Conservation (phyloP, 1,140 invertebrate genomes). For the Cyphomyrmex costatus region DNA sequence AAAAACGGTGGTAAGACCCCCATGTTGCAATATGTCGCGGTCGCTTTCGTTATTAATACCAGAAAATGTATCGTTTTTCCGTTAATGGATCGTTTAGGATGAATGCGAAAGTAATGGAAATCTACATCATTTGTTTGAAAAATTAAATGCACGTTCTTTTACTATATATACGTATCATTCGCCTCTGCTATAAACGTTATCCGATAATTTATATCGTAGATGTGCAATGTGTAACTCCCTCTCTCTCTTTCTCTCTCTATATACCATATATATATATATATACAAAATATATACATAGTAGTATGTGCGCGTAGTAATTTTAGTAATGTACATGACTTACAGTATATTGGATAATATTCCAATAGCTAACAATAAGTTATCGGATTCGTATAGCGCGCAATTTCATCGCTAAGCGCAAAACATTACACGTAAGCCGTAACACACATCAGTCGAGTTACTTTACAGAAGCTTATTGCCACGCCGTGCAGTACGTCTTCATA, state of each 20-base stretch:
- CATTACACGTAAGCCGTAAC: not conserved
- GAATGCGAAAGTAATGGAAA: slow-evolving; percentile 45
- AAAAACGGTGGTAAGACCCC: slow-evolving; percentile 44
- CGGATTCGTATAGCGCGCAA: not conserved
- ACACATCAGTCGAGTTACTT: slow-evolving; percentile 31
- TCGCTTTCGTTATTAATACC: slow-evolving; percentile 44
- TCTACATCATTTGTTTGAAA: slow-evolving; percentile 47
- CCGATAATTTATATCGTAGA: not conserved
- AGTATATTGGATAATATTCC: not conserved
- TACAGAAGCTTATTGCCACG: slow-evolving; percentile 19
- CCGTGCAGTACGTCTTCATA: slow-evolving; percentile 33
- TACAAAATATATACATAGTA: not conserved
- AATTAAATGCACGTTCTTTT: slow-evolving; percentile 38
- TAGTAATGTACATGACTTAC: not conserved
- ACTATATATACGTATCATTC: not conserved
- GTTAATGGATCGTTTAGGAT: slow-evolving; percentile 45
- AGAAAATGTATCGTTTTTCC: slow-evolving; percentile 54
- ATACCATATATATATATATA: no score
- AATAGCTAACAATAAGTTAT: slow-evolving; percentile 9
- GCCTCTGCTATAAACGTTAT: not conserved
- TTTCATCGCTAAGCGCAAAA: slow-evolving; percentile 2
- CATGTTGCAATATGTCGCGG: slow-evolving; percentile 2
- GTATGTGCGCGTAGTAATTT: not conserved
- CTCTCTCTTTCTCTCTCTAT: no score
- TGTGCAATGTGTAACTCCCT: not conserved